phyloP scores from a whole-genome alignment of 2,113 vertebrate genomes.

The Oncorhynchus mykiss region DNA sequence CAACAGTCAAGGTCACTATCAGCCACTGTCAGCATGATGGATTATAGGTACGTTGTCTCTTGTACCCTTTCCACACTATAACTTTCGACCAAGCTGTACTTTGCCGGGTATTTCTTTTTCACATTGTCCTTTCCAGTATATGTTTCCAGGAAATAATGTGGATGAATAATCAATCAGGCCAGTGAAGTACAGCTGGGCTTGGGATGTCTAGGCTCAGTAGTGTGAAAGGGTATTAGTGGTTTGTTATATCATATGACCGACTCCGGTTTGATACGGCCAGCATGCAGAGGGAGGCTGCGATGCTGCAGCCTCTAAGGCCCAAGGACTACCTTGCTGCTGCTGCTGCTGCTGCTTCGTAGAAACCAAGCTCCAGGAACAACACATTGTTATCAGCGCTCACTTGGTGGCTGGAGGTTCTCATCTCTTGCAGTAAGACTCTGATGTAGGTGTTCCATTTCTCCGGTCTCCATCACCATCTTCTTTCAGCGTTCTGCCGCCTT shows the following conservation, averaged over 20 bases:
- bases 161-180: no score
- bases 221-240: no score
- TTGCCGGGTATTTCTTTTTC: no score
- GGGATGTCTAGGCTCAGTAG: no score
- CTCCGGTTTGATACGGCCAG: constrained; percentile 34
- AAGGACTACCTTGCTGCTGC: constrained; percentile 11
- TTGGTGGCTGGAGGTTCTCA: constrained; percentile 71
- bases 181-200: no score
- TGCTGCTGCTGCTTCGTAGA: constrained; percentile 20
- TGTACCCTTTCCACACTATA: no score
- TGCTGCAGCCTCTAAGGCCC: constrained; percentile 19
- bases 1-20: no score
- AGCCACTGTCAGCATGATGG: no score
- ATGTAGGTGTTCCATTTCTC: constrained; percentile 50
- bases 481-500: constrained; percentile 87
- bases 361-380: background rate
- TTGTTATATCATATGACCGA: constrained; percentile 23
- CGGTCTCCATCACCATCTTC: constrained; percentile 74
- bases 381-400: constrained; percentile 34
- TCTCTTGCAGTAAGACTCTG: constrained; percentile 82
- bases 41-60: no score
- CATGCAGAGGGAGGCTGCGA: constrained; percentile 35
- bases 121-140: no score
- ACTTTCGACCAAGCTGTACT: no score
- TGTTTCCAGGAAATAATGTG: no score